Base-by-base conservation (phyloP, 1,140 invertebrate species). In the Drosophila nasuta region DNA sequence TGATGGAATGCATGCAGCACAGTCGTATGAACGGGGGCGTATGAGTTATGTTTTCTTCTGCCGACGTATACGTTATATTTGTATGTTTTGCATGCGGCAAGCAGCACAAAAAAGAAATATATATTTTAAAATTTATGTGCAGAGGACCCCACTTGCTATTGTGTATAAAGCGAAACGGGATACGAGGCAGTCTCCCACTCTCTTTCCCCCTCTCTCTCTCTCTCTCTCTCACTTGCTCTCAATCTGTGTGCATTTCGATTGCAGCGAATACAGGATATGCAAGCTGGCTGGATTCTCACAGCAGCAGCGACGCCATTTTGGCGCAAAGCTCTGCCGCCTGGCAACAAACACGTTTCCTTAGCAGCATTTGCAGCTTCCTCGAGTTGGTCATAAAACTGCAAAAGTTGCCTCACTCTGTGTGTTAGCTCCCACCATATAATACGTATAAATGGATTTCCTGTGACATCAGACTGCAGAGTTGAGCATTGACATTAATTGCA, bases 381-480 rank as follows among this genome's bases (percentile, higher is more conserved):
- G 52, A 60, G 78, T 82, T 82, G 82, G 71, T 63, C 75, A 81
- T 86, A 79, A 86, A 86, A 86, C 54, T 75, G 43, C 43, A 68
- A 25, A 56, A 71, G 49, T 41, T 60, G 30, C n/a, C 25, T 13
- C 20, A 25, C 20, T 25, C n/a, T 45, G 58, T 81, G 78, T 81
- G 60, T 43, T 63, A 71, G 25, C 46, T 25, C 66, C 20, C 15
- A 41, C 7, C 30, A 48, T 25, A 28, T 25, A 30, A 80, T 71
- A 79, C 76, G 72, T 69, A 68, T 85, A 79, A 87, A 81, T 86
- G 82, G 64, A 79, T 86, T 87, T 78, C 60, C 77, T 71, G 69
- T 49, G 81, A 83, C 76, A 83, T 68, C 60, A 60, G 62, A 15
- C 66, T 69, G 58, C 35, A 30, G 67, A 49, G 49, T 48, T 54